These are phyloP conservation scores for Montipora capricornis DNA, from an alignment of 64 coral and sea anemone genomes.

Conservation along the genomic window DNA sequence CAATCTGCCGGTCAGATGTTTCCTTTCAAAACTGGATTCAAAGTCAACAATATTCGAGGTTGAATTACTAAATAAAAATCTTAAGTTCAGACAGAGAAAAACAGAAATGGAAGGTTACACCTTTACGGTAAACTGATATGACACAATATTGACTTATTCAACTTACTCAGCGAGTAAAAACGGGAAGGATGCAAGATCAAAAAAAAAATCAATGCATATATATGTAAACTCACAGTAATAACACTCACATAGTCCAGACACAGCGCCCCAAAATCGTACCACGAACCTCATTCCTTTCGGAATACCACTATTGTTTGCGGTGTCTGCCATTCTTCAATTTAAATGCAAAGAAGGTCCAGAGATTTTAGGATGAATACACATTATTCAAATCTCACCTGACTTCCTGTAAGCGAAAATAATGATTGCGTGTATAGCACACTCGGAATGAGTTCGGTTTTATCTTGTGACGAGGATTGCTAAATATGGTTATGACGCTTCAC, in stretches of 20 bases:
- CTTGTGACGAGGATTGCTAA: background rate
- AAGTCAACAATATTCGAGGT: background rate
- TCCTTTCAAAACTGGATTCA: too few relatives aligned
- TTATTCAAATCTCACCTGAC: conserved; percentile 10
- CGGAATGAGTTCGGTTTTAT: background rate
- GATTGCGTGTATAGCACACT: conserved; percentile 31
- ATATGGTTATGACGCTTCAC: background rate
- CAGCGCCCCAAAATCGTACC: conserved; percentile 90
- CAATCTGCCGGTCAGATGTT: background rate
- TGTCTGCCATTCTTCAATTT: conserved; percentile 50
- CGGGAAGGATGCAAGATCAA: background rate
- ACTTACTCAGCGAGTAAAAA: too few relatives aligned
- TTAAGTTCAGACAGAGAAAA: background rate
- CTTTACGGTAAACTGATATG: background rate
- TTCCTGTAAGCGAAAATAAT: background rate
- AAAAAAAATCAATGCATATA: background rate
- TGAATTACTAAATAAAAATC: background rate
- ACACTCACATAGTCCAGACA: conserved; percentile 97
- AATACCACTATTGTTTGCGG: conserved; percentile 50
- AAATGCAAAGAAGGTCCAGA: background rate
- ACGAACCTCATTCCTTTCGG: conserved; percentile 88
- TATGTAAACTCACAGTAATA: background rate
- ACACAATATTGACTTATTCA: too few relatives aligned
- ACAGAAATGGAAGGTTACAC: background rate
- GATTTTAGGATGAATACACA: too few relatives aligned